Evolutionary conservation across 2,113 vertebrate species (phyloP), one percentile per base, ranked within the genome.

Genomic region (Climacteris rufus): DNA sequence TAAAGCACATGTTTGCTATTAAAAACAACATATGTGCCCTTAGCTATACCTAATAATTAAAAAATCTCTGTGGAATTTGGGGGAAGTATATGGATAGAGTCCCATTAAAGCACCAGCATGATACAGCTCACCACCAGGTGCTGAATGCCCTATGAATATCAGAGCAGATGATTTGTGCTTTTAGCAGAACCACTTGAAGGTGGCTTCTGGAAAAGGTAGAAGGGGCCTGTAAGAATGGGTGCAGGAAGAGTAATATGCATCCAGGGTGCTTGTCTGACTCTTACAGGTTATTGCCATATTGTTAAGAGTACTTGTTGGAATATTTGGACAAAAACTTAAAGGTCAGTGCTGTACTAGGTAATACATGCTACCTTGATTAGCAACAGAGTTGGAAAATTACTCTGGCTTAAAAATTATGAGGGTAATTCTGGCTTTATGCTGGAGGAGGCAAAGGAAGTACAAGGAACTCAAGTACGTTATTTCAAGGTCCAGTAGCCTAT

Each of bases 21-120:
- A 74, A 78, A 95, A 86, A 39, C 68, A 87, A 31, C 53, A 57
- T 28, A 69, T 74, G 82, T 31, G 47, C 37, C 60, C 45, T 88
- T 66, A 70, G 68, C 50, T 86, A 7, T 22, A 39, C 54, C 68
- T 75, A 81, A 80, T 72, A 3, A 42, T 39, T 78, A 56, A 27
- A 86, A 42, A 63, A 15, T 15, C 44, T 50, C 42, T 16, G 22
- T 86, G 87, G 77, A 80, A 52, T 44, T 0, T 30, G 44, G 28
- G 24, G 16, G 15, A 47, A 63, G 23, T 4, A 47, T 5, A 3
- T 70, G 40, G 42, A 25, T 10, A 39, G 20, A 13, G 24, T 83
- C n/a, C 19, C 22, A n/a, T 70, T 37, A 59, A 50, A 90, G n/a
- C 40, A 40, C 23, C 4, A 8, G 30, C 33, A 35, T 0, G 6